Evolutionary conservation across 2,113 vertebrate species (phyloP).

Genomic region (Equus quagga): DNA sequence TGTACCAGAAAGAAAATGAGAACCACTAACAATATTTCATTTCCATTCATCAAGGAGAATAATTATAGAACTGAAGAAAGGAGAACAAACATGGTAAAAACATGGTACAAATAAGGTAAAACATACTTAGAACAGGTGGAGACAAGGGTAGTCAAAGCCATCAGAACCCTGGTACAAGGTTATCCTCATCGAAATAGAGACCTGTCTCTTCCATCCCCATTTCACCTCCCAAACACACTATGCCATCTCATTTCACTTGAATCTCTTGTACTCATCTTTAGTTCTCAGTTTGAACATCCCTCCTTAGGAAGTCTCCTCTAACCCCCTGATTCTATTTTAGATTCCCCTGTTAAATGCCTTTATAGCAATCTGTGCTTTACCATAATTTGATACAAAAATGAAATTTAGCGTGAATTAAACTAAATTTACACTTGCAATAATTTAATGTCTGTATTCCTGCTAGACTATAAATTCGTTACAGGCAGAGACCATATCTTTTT

Average conservation of each 20-base stretch:
- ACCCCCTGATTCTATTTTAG: not conserved
- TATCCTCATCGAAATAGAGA: not conserved
- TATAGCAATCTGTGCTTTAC: not conserved
- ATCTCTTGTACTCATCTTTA: not conserved
- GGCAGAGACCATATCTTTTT: not conserved
- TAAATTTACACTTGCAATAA: conserved; percentile 24
- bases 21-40: conserved; percentile 20
- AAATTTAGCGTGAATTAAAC: conserved; percentile 10
- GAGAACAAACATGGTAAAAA: not conserved
- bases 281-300: not conserved
- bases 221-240: not conserved
- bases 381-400: not conserved
- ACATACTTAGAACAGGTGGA: conserved; percentile 18
- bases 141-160: not conserved
- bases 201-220: not conserved
- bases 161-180: not conserved
- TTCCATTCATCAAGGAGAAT: conserved; percentile 19
- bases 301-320: not conserved
- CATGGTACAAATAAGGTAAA: not conserved
- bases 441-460: not conserved
- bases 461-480: not conserved
- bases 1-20: conserved; percentile 51
- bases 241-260: not conserved
- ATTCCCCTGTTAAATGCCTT: not conserved
- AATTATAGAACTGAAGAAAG: conserved; percentile 16